Evolutionary conservation across 2,797 vertebrate genomes (phyloP).

Genomic region (Melanotaenia parkinsoni): DNA sequence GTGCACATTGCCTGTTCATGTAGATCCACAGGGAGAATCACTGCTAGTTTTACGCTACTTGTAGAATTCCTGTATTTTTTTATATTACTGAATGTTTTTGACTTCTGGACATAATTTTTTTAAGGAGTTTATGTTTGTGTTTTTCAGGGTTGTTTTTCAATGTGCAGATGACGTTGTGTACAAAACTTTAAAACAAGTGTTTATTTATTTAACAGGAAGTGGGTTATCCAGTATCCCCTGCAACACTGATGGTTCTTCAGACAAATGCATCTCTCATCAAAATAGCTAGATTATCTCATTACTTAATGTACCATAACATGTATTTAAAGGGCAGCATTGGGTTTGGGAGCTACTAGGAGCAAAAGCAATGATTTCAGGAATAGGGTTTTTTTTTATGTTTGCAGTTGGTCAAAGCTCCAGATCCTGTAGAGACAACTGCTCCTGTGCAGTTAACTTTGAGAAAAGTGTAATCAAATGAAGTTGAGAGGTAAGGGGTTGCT

Average conservation of each 20-base stretch:
- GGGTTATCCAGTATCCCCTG: conserved; percentile 1
- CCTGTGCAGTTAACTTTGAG: too few relatives aligned
- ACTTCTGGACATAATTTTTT: conserved; percentile 18
- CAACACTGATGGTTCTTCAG: neutral
- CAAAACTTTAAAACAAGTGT: neutral
- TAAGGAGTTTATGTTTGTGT: conserved; percentile 6
- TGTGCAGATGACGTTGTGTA: neutral
- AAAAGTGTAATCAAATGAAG: too few relatives aligned
- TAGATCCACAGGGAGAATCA: conserved; percentile 38
- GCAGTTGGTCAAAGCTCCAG: too few relatives aligned
- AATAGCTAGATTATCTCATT: neutral
- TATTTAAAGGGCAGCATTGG: neutral
- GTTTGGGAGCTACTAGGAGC: neutral
- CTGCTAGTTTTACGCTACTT: conserved; percentile 41
- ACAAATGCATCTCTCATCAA: conserved; percentile 3
- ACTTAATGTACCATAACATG: neutral
- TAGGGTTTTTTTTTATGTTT: neutral
- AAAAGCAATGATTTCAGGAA: neutral
- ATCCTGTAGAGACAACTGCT: too few relatives aligned
- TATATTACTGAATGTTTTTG: conserved; percentile 22
- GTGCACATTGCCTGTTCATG: conserved; percentile 15
- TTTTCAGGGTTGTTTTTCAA: neutral
- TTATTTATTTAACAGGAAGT: conserved; percentile 9
- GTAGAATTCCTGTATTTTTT: conserved; percentile 8
- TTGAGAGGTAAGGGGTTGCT: too few relatives aligned